These are phyloP conservation scores for Leiothrix lutea DNA, from an alignment of 2,113 vertebrate species.

Conservation along the genomic window DNA sequence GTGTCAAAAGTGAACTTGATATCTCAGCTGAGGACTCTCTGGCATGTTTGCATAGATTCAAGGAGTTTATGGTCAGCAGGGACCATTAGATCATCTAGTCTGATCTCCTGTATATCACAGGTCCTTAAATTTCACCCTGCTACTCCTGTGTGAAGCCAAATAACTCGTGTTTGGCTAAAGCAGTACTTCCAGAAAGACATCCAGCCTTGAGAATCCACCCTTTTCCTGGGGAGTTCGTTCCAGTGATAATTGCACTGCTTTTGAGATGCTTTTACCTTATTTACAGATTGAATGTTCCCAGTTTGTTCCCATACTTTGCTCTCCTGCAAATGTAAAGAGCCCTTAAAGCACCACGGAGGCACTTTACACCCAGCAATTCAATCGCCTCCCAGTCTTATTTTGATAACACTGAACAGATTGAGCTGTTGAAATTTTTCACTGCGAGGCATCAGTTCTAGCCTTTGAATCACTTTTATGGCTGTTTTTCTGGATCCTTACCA, in stretches of 20 bases:
- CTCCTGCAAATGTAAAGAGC: not conserved
- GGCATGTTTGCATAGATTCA: constrained; percentile 58
- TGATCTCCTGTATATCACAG: constrained; percentile 66
- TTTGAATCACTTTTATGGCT: constrained; percentile 17
- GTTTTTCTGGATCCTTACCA: not conserved
- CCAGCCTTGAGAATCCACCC: constrained; percentile 45
- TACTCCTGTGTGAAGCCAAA: constrained; percentile 42
- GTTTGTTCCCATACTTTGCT: not conserved
- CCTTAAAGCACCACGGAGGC: not conserved
- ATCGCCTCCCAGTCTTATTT: not conserved
- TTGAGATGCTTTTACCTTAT: not conserved
- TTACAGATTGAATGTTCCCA: not conserved
- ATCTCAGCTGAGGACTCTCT: constrained; percentile 64
- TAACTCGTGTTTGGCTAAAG: constrained; percentile 44
- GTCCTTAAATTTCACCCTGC: constrained; percentile 61
- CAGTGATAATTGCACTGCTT: constrained; percentile 1
- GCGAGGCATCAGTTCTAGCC: not conserved
- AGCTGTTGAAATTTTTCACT: constrained; percentile 4
- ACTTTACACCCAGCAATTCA: not conserved
- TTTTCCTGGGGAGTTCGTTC: constrained; percentile 32
- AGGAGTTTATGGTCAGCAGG: constrained; percentile 49
- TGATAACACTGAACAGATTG: constrained; percentile 9
- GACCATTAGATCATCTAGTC: constrained; percentile 66
- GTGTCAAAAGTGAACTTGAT: constrained; percentile 58
- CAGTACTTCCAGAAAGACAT: constrained; percentile 49